These are phyloP conservation scores for Drosophila siamana DNA, from an alignment of 2,888 invertebrate species.

Conservation along the genomic window DNA sequence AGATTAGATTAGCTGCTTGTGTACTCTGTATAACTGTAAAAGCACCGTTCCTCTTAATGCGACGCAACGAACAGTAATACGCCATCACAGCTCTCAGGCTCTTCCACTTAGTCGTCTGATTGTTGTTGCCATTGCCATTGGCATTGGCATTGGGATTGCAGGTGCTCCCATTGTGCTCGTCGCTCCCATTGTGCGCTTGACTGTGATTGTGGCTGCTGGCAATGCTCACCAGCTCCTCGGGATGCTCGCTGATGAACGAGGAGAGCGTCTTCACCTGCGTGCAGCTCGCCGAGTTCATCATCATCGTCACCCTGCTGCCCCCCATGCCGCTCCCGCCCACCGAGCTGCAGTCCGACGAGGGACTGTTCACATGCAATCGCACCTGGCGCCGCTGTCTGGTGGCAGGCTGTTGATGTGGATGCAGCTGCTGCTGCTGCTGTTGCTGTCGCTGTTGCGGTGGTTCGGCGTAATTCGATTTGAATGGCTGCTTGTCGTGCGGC, in stretches of 20 bases:
- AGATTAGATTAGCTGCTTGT: conserved; percentile 31
- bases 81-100: conserved; percentile 95
- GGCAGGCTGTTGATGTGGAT: no score
- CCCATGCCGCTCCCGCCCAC: conserved; percentile 15
- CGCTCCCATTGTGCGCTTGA: no score
- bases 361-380: conserved; percentile 76
- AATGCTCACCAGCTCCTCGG: conserved; percentile 60
- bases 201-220: conserved; percentile 26
- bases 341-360: conserved; percentile 74
- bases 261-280: conserved; percentile 72
- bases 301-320: conserved; percentile 39
- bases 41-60: conserved; percentile 93
- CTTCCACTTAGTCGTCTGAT: conserved; percentile 90
- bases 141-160: conserved; percentile 7
- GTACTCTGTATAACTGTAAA: conserved; percentile 52
- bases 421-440: conserved; percentile 27
- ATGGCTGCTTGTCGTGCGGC: conserved; percentile 29
- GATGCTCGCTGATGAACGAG: conserved; percentile 72
- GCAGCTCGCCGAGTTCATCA: conserved; percentile 58
- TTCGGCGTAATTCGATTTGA: conserved; percentile 8
- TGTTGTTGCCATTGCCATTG: conserved; percentile 21
- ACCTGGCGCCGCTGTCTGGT: conserved; percentile 70
- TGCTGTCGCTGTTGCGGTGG: conserved; percentile 29
- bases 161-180: no score
- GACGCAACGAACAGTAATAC: conserved; percentile 94